Conservation (phyloP, 2,113 vertebrate species). For the Carollia perspicillata region DNA sequence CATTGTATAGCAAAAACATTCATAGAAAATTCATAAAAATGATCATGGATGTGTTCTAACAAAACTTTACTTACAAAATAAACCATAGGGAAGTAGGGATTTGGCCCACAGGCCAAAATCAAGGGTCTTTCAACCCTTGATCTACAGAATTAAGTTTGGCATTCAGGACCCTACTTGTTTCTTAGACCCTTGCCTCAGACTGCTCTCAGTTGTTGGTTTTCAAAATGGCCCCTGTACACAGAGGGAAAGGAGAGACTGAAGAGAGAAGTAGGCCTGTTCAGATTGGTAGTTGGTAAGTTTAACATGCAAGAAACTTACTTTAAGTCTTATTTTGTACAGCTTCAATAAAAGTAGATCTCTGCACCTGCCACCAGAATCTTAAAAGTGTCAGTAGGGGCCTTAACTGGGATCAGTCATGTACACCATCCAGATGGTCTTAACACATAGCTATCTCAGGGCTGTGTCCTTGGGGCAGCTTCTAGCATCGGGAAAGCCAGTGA, state of each 20-base stretch:
- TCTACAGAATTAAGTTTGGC: neutral
- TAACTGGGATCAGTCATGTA: neutral
- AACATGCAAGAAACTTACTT: neutral
- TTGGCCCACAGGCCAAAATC: neutral
- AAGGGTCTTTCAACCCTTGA: neutral
- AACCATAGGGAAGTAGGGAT: neutral
- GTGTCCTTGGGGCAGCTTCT: neutral
- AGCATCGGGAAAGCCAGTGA: neutral
- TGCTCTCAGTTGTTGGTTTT: neutral
- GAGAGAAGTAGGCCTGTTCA: neutral
- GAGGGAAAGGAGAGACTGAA: neutral
- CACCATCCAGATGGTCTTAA: neutral
- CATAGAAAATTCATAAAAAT: neutral
- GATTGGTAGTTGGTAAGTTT: neutral
- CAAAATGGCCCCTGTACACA: neutral
- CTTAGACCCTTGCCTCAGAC: neutral
- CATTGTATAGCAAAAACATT: neutral
- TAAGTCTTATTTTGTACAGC: neutral
- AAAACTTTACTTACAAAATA: neutral
- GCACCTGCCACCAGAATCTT: neutral
- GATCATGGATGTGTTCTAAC: neutral
- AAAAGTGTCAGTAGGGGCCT: neutral
- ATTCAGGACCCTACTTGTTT: neutral
- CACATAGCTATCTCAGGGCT: neutral
- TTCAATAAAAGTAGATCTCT: neutral